Conservation (phyloP, 2,113 vertebrate genomes). For the Calidris pygmaea region DNA sequence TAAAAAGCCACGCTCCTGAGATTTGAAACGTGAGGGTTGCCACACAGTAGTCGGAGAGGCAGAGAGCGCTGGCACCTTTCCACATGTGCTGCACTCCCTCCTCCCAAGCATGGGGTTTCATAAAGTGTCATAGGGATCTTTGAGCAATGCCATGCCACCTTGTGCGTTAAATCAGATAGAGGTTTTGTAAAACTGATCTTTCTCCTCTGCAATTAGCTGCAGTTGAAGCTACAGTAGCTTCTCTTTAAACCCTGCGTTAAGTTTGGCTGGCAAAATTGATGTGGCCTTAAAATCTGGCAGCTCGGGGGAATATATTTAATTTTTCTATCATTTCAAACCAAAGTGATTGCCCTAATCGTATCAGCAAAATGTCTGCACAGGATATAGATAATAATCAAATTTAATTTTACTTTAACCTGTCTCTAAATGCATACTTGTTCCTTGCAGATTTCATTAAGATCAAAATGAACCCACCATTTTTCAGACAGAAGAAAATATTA, state of each 20-base stretch:
- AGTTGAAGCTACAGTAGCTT: not conserved
- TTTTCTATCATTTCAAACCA: not conserved
- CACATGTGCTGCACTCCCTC: not conserved
- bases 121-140: not conserved
- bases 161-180: not conserved
- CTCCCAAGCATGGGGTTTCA: not conserved
- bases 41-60: not conserved
- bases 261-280: not conserved
- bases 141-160: not conserved
- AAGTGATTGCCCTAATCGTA: not conserved
- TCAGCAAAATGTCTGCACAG: not conserved
- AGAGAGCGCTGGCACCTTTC: not conserved
- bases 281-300: not conserved
- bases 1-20: not conserved
- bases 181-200: not conserved
- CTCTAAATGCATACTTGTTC: not conserved
- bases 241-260: not conserved
- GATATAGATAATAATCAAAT: not conserved
- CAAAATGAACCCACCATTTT: not conserved
- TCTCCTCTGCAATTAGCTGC: not conserved
- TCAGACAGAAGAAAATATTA: not conserved
- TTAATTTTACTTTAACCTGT: not conserved
- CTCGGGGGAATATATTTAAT: not conserved
- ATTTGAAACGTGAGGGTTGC: not conserved
- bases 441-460: not conserved